Conservation (phyloP, 2,888 invertebrate genomes). For the Drosophila anomelani region DNA sequence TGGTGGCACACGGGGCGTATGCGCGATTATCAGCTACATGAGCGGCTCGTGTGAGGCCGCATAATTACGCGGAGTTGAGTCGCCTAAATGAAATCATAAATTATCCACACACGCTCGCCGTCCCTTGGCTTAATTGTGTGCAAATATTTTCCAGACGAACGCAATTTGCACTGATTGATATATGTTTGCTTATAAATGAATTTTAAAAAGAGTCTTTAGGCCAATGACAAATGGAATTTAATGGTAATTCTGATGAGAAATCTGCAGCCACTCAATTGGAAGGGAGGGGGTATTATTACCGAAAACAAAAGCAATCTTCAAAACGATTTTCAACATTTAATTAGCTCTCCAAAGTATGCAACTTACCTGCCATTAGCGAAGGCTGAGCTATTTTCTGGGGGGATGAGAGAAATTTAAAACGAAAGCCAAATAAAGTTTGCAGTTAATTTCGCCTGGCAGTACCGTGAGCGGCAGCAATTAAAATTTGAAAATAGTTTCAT, state of each 20-base stretch:
- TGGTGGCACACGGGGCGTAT: constrained; percentile 52
- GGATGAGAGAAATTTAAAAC: constrained; percentile 39
- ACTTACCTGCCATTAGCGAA: constrained; percentile 28
- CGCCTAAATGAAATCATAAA: constrained; percentile 77
- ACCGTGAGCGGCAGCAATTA: constrained; percentile 65
- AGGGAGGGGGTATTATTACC: not conserved
- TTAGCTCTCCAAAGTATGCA: constrained; percentile 25
- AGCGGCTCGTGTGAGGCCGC: constrained; percentile 50
- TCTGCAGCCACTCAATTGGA: not conserved
- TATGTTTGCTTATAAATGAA: constrained; percentile 16
- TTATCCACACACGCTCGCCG: constrained; percentile 61
- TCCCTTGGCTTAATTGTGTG: constrained; percentile 68
- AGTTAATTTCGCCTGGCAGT: constrained; percentile 61
- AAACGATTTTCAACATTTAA: constrained; percentile 1
- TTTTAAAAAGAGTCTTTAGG: constrained; percentile 1
- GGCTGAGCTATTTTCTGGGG: constrained; percentile 37
- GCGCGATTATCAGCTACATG: constrained; percentile 34
- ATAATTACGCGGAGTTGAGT: constrained; percentile 75
- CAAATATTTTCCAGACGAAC: constrained; percentile 64
- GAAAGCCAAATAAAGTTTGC: constrained; percentile 58
- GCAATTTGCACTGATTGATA: constrained; percentile 62
- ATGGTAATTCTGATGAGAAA: not conserved
- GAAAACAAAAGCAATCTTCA: constrained; percentile 1
- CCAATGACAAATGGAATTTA: constrained; percentile 3
- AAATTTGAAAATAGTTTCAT: constrained; percentile 69